Base-by-base conservation (phyloP, 2,888 invertebrate genomes). In the Lagria hirta region DNA sequence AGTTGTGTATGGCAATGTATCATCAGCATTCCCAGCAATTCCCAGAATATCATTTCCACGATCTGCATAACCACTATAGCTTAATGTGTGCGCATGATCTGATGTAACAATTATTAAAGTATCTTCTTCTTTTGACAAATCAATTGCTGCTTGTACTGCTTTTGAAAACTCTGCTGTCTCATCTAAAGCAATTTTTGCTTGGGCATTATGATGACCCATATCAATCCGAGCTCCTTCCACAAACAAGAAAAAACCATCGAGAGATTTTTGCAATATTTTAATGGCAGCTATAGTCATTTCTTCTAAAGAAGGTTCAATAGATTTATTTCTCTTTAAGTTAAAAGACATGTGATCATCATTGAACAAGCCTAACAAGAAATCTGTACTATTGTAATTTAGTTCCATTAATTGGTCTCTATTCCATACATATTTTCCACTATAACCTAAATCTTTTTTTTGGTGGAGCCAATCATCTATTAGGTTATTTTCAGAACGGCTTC, bases 271-370 rank as follows among this genome's bases (percentile, higher is more conserved):
- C 33, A 93, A 70, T n/a, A 88, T 72, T 55, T 83, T 74, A 36
- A 93, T 83, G 0, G 92, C 90, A 32, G 79, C 80, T 54, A 77
- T 75, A 0, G 87, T 86, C 90, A 93, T 89, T 64, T 91, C 88
- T 43, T 78, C 78, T n/a, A 93, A 66, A 0, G 83, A 80, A 0
- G 92, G 92, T 46, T 82, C 79, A 8, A 68, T 70, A n/a, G 61
- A 57, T 0, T 64, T 58, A 42, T 74, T 68, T 2, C 81, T 77
- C 54, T 84, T 80, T 43, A 85, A 61, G 50, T 86, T 83, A 64
- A 83, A 90, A 2, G 30, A 30, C 20, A 55, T 53, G 35, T 64
- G 62, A 24, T 45, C 43, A 1, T 35, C 10, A 26, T 51, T 53
- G 34, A 63, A 63, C 12, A 63, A 43, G 2, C 63, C 60, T n/a